Percentiles rank a stretch among this genome's conserved stretches.
These are phyloP conservation scores for Brachyalestes nurse DNA, from an alignment of 2,797 vertebrate species.

Conservation along the genomic window DNA sequence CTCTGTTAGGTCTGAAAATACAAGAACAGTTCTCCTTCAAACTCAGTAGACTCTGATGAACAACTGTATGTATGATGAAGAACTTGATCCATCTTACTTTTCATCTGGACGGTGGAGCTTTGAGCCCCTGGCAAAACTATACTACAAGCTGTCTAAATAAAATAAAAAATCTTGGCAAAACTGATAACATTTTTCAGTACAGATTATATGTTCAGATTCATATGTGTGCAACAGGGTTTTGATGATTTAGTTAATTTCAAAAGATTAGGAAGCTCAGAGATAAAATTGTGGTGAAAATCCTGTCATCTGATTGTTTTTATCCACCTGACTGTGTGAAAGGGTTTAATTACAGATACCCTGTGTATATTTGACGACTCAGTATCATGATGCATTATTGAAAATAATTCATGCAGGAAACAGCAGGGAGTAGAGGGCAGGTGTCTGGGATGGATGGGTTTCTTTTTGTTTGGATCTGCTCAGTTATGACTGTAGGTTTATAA, in stretches of 20 bases:
- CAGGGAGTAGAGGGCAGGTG: slow-evolving; percentile 33
- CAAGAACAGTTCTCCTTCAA: slow-evolving; percentile 16
- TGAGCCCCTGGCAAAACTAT: neutral
- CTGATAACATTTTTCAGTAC: neutral
- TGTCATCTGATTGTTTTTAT: neutral
- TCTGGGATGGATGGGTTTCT: slow-evolving; percentile 43
- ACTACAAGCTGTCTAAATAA: neutral
- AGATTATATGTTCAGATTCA: too few species aligned
- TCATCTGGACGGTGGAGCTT: neutral
- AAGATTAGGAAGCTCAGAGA: neutral
- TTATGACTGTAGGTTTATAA: neutral
- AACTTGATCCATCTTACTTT: neutral
- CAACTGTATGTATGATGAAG: neutral
- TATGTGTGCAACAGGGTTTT: too few species aligned
- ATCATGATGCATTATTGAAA: slow-evolving; percentile 58
- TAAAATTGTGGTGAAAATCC: neutral
- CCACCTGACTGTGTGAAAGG: slow-evolving; percentile 2
- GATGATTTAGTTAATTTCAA: neutral
- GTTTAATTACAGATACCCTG: slow-evolving; percentile 18
- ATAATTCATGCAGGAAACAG: slow-evolving; percentile 25
- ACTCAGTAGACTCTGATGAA: neutral
- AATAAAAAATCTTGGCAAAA: neutral
- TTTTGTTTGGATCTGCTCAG: slow-evolving; percentile 48
- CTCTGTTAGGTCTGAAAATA: slow-evolving; percentile 41
- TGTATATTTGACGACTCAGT: slow-evolving; percentile 4